Evolutionary conservation across 1,140 invertebrate species (phyloP).

Genomic region (Drosophila ohnishii): DNA sequence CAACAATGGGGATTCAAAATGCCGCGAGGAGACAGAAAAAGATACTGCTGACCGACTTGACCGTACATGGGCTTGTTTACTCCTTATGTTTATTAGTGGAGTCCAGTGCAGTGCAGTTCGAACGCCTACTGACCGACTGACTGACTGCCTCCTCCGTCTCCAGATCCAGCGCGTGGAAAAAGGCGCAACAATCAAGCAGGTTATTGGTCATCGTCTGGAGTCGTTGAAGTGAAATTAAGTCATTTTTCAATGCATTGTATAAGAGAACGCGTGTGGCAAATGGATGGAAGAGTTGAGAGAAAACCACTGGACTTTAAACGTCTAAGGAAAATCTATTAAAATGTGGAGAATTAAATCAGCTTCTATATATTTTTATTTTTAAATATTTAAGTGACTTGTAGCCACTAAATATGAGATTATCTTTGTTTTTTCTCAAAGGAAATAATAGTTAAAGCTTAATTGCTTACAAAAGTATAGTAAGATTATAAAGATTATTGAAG

Average conservation of each 20-base stretch:
- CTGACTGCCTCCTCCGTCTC: slow-evolving; percentile 27
- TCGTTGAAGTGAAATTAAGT: slow-evolving; percentile 55
- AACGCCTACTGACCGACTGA: slow-evolving; percentile 55
- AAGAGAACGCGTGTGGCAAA: slow-evolving; percentile 31
- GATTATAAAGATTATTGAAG: background rate
- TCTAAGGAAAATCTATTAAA: background rate
- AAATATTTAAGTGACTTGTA: too few species aligned
- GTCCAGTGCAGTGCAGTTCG: slow-evolving; percentile 15
- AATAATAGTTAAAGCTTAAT: background rate
- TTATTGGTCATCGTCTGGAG: slow-evolving; percentile 41
- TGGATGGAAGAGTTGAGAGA: background rate
- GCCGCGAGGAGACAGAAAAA: slow-evolving; percentile 40
- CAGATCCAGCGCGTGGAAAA: background rate
- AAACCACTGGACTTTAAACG: background rate
- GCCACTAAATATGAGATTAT: too few species aligned
- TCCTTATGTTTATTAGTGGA: slow-evolving; percentile 75
- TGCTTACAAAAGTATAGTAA: background rate
- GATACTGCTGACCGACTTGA: slow-evolving; percentile 72
- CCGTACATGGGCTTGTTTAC: slow-evolving; percentile 77
- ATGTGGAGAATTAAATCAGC: too few species aligned
- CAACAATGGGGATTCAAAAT: slow-evolving; percentile 58
- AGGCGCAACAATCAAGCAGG: slow-evolving; percentile 39
- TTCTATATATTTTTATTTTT: too few species aligned
- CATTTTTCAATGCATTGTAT: slow-evolving; percentile 52
- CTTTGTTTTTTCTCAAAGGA: too few species aligned